Evolutionary conservation across 1,140 invertebrate genomes (phyloP).

Genomic region (Arion vulgaris): DNA sequence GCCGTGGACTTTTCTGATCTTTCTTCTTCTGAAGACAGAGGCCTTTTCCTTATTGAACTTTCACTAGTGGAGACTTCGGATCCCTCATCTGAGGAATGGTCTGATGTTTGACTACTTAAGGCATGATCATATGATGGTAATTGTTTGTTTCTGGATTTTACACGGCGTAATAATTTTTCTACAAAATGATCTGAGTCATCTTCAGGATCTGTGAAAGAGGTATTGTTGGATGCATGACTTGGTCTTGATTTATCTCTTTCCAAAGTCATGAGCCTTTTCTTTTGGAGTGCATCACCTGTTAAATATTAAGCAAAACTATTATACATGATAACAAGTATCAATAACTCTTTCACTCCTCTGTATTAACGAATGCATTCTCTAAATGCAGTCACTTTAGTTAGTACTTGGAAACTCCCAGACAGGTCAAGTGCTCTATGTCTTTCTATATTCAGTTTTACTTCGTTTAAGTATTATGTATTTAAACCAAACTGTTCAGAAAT

Average conservation of each 20-base stretch:
- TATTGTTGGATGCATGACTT: slow-evolving; percentile 5
- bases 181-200: slow-evolving; percentile 26
- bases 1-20: neutral
- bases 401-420: no score
- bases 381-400: no score
- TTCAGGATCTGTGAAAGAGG: neutral
- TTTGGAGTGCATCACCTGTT: slow-evolving; percentile 30
- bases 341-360: no score
- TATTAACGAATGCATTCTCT: no score
- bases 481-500: no score
- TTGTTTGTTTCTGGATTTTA: neutral
- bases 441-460: no score
- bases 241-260: slow-evolving; percentile 12
- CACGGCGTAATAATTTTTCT: slow-evolving; percentile 19
- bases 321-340: no score
- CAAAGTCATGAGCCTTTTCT: neutral
- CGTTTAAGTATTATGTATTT: no score
- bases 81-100: slow-evolving; percentile 39
- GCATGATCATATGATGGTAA: slow-evolving; percentile 39
- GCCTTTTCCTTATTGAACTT: slow-evolving; percentile 7
- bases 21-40: slow-evolving; percentile 18
- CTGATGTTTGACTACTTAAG: slow-evolving; percentile 30
- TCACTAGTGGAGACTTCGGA: slow-evolving; percentile 32
- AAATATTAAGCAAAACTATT: neutral
- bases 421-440: no score